Base-by-base conservation (phyloP, 2,113 vertebrate species). In the Anoplopoma fimbria region DNA sequence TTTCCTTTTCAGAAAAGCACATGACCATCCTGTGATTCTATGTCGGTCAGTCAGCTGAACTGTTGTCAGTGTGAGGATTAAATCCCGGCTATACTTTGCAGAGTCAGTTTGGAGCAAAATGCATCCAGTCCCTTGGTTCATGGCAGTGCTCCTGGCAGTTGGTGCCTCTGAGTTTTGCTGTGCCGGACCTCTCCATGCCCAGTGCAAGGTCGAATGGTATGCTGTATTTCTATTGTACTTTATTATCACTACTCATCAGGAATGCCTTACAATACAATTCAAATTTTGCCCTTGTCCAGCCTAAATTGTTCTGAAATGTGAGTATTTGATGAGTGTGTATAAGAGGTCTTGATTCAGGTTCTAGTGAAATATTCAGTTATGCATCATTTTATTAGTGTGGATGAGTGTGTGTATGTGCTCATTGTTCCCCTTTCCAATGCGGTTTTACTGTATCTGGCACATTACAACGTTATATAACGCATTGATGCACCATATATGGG, bases 201-300 rank as follows among this genome's bases (percentile, higher is more conserved):
- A 95, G 69, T 96, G 95, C 89, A 95, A 93, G 90, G 95, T 95
- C 21, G 86, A 94, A 78, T 96, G 95, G 95, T 96, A 91, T 40
- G 88, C 0, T 74, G 10, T 23, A 9, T 67, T 69, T 67, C 3
- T 70, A 77, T 40, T 58, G 2, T 36, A 17, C 2, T n/a, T n/a
- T n/a, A n/a, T n/a, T n/a, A 5, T 45, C 42, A 45, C 42, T 17
- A 15, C 42, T 45, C 4, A 49, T 49, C 19, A 49, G 47, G 19
- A 23, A 49, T 49, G 19, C 17, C 47, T 21, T 6, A 49, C 6
- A 49, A 14, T 49, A 49, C 14, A 21, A 21, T 7, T 21, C 0
- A 49, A 49, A 21, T 53, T 3, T 2, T 36, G 33, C 4, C 33
- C 45, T 47, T 5, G 17, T 47, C 45, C 14, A 36, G 36, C 36